phyloP scores from a whole-genome alignment of 1,140 invertebrate genomes.

The Choristoneura fumiferana region DNA sequence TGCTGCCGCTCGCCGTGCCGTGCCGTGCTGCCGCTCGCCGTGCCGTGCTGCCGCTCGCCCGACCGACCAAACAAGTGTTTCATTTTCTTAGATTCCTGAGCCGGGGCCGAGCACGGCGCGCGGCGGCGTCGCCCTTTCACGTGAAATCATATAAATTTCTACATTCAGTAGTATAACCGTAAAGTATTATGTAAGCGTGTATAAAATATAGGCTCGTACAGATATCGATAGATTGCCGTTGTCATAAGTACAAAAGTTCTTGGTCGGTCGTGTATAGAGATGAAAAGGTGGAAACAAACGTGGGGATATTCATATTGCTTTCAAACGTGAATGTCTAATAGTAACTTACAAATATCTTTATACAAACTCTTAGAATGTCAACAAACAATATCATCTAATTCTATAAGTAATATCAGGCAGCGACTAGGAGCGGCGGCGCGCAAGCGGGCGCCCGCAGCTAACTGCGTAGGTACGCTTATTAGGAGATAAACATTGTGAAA shows the following conservation, averaged over 20 bases:
- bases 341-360: conserved; percentile 28
- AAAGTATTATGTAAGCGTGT: conserved; percentile 27
- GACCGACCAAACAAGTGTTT: too few species aligned
- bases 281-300: conserved; percentile 33
- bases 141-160: conserved; percentile 8
- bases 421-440: conserved; percentile 4
- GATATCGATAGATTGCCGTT: conserved; percentile 27
- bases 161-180: conserved; percentile 11
- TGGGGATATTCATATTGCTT: conserved; percentile 34
- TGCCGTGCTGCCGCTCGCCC: conserved; percentile 28
- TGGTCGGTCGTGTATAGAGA: conserved; percentile 48
- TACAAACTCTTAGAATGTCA: conserved; percentile 19
- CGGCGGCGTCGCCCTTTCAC: background rate
- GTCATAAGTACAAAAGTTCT: conserved; percentile 48
- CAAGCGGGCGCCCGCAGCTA: conserved; percentile 23
- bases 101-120: too few species aligned
- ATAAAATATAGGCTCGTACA: conserved; percentile 20
- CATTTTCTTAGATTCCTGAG: too few species aligned
- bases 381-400: conserved; percentile 34
- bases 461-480: too few species aligned
- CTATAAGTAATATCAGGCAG: conserved; percentile 4
- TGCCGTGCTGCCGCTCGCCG: conserved; percentile 22
- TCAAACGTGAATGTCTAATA: conserved; percentile 32
- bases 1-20: conserved; percentile 8
- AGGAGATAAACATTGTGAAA: too few species aligned